Evolutionary conservation across 2,113 vertebrate genomes (phyloP).

Genomic region (Mesembrinibis cayennensis): DNA sequence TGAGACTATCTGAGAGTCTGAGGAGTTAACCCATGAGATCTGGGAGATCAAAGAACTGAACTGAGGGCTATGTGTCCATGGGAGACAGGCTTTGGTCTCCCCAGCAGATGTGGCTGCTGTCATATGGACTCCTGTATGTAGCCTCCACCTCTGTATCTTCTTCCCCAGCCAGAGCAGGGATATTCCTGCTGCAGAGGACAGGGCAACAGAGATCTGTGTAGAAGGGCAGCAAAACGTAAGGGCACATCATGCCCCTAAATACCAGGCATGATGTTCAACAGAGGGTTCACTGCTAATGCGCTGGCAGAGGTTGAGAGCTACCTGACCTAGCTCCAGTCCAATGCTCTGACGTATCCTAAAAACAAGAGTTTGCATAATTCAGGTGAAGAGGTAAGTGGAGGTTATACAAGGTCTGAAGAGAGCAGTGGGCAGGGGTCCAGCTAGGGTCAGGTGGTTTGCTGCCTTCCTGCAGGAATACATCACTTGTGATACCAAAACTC

Average conservation of each 20-base stretch:
- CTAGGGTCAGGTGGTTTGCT: not conserved
- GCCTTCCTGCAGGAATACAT: not conserved
- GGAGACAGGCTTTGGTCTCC: not conserved
- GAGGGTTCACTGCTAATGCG: not conserved
- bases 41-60: not conserved
- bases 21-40: not conserved
- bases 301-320: not conserved
- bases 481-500: not conserved
- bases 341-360: not conserved
- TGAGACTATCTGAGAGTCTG: not conserved
- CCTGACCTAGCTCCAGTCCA: not conserved
- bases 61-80: not conserved
- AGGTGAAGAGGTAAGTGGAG: not conserved
- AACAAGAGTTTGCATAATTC: not conserved
- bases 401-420: not conserved
- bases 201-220: not conserved
- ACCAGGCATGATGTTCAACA: not conserved
- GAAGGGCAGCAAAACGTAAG: not conserved
- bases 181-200: not conserved
- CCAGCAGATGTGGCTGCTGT: not conserved
- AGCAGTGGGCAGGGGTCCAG: not conserved
- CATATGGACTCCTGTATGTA: not conserved
- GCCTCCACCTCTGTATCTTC: not conserved
- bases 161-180: not conserved
- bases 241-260: not conserved